Evolutionary conservation across 2,888 invertebrate species (phyloP).

Genomic region (Tridacna crocea): DNA sequence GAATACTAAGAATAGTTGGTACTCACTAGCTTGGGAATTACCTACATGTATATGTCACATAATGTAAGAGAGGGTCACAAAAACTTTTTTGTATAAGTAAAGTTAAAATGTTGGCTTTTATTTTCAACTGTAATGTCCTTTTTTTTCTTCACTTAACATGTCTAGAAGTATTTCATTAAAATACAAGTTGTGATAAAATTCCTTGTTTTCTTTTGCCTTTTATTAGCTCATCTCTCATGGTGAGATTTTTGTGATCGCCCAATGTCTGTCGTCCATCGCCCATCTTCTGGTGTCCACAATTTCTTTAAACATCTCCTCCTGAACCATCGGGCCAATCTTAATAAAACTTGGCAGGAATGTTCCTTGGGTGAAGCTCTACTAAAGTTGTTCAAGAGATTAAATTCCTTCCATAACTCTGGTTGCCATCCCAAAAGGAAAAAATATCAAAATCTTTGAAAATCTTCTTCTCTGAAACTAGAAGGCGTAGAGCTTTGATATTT

Average conservation of each 20-base stretch:
- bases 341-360: not conserved
- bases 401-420: too few relatives aligned
- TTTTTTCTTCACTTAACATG: not conserved
- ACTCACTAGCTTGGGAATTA: too few relatives aligned
- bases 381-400: not conserved
- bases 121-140: too few relatives aligned
- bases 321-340: not conserved
- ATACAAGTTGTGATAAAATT: constrained; percentile 24
- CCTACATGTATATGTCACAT: too few relatives aligned
- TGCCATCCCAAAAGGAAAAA: too few relatives aligned
- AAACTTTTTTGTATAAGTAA: too few relatives aligned
- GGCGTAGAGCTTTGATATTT: too few relatives aligned
- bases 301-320: not conserved
- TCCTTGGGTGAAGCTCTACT: not conserved
- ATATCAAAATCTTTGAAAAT: too few relatives aligned
- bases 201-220: not conserved
- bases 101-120: too few relatives aligned
- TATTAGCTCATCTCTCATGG: not conserved
- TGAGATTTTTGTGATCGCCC: not conserved
- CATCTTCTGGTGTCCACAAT: not conserved
- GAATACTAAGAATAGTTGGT: too few relatives aligned
- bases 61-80: too few relatives aligned
- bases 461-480: too few relatives aligned
- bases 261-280: not conserved
- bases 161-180: constrained; percentile 22